phyloP scores from a whole-genome alignment of 2,797 vertebrate species.

The Lophotriccus pileatus region DNA sequence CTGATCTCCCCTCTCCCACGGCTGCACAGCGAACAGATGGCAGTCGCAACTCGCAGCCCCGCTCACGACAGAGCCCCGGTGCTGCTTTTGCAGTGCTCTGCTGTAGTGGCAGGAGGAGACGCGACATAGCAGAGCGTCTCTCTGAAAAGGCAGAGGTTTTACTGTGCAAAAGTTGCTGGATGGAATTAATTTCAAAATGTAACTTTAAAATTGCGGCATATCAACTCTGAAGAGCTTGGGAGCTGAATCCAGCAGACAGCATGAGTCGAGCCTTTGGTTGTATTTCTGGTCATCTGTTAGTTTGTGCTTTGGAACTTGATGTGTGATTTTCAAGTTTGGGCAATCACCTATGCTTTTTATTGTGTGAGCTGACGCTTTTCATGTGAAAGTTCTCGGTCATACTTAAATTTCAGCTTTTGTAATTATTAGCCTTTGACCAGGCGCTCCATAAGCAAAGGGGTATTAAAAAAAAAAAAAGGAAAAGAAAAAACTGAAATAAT shows the following conservation, averaged over 20 bases:
- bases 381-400: neutral
- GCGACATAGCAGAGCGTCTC: neutral
- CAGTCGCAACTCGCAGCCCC: neutral
- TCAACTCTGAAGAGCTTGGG: neutral
- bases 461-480: neutral
- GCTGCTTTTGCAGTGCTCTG: neutral
- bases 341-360: neutral
- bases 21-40: conserved; percentile 12
- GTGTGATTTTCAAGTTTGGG: neutral
- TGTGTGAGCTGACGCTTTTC: neutral
- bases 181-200: neutral
- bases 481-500: neutral
- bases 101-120: neutral
- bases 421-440: neutral
- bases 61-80: neutral
- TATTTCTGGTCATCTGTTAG: neutral
- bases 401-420: neutral
- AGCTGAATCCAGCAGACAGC: neutral
- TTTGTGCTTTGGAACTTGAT: neutral
- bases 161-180: neutral
- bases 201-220: neutral
- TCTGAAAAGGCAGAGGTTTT: neutral
- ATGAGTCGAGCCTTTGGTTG: neutral
- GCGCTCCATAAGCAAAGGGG: neutral
- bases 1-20: neutral